These are phyloP conservation scores for Luperina nickerlii DNA, from an alignment of 2,888 invertebrate species.

Conservation along the genomic window DNA sequence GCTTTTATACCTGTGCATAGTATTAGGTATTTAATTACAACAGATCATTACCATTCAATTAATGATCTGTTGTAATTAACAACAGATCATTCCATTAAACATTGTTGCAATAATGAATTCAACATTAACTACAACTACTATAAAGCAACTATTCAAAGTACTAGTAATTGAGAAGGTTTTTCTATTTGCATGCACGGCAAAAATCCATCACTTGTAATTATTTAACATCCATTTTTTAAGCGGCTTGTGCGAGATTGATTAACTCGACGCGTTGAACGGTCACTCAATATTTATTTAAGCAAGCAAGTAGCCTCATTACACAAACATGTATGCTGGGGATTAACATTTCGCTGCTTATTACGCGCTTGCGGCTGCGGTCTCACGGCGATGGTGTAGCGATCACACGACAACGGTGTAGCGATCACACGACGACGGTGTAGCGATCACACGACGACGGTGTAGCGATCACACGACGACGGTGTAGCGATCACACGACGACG, in stretches of 20 bases:
- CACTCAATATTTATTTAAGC: slow-evolving; percentile 70
- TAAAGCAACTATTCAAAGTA: slow-evolving; percentile 32
- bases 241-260: slow-evolving; percentile 61
- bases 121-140: slow-evolving; percentile 8
- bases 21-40: neutral
- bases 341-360: slow-evolving; percentile 69
- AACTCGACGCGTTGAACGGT: slow-evolving; percentile 61
- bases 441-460: no score
- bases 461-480: no score
- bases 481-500: no score
- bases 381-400: slow-evolving; percentile 16
- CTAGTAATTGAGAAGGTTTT: slow-evolving; percentile 54
- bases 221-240: slow-evolving; percentile 54
- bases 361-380: slow-evolving; percentile 53
- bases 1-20: neutral
- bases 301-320: slow-evolving; percentile 67
- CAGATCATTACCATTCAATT: no score
- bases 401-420: no score
- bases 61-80: no score
- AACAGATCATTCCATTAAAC: neutral
- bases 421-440: no score
- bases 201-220: slow-evolving; percentile 51
- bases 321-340: slow-evolving; percentile 69
- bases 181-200: slow-evolving; percentile 26
- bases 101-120: slow-evolving; percentile 2